These are phyloP conservation scores for Lumbricus terrestris DNA, from an alignment of 2,888 invertebrate species.

Conservation along the genomic window DNA sequence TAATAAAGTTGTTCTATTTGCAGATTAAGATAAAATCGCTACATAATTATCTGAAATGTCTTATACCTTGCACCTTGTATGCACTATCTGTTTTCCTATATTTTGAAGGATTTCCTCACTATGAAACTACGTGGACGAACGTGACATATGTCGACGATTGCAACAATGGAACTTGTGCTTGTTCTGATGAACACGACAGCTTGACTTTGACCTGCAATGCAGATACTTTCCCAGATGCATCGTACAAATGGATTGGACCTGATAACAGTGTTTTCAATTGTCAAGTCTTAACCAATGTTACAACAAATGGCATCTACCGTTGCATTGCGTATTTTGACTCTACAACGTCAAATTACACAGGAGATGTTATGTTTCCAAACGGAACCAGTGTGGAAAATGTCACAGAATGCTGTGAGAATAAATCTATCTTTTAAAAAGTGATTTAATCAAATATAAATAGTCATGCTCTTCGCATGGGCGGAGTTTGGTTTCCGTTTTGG, in stretches of 20 bases:
- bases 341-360: background rate
- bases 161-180: background rate
- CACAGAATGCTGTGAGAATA: background rate
- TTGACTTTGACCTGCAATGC: background rate
- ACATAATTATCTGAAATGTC: no score
- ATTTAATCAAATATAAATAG: no score
- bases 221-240: background rate
- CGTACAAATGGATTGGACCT: background rate
- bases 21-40: no score
- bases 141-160: background rate
- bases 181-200: background rate
- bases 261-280: background rate
- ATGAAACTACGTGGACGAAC: background rate
- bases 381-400: background rate
- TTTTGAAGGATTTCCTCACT: background rate
- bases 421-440: no score
- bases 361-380: background rate
- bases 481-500: no score
- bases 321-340: background rate
- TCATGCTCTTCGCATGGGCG: no score
- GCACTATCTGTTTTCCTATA: background rate
- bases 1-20: no score
- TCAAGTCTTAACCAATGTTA: background rate
- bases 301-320: background rate
- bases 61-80: no score